Conservation (phyloP, 2,797 vertebrate species). For the Natrix natrix region DNA sequence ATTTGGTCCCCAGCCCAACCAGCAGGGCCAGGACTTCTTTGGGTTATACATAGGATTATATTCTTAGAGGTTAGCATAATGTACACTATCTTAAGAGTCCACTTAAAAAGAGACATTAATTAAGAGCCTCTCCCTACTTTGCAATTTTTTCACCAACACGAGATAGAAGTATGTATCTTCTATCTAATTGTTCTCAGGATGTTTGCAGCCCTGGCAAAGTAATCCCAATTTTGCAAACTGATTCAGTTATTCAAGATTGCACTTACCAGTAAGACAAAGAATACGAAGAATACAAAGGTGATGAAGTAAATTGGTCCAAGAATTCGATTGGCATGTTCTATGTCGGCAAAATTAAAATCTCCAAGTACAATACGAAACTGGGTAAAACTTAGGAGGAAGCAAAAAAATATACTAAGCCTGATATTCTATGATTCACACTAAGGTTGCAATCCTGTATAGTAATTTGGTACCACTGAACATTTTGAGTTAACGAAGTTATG, state of each 20-base stretch:
- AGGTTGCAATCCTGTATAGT: neutral
- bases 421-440: neutral
- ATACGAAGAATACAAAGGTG: conserved; percentile 73
- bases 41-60: neutral
- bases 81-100: neutral
- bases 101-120: neutral
- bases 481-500: neutral
- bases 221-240: neutral
- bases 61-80: neutral
- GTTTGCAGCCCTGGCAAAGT: neutral
- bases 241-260: neutral
- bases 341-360: conserved; percentile 71
- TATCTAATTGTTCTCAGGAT: neutral
- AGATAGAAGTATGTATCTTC: neutral
- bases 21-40: neutral
- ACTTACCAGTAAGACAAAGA: conserved; percentile 75
- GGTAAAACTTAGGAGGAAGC: conserved; percentile 66
- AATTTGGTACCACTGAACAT: neutral
- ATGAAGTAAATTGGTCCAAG: conserved; percentile 76
- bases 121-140: neutral
- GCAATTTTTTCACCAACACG: neutral
- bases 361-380: conserved; percentile 75
- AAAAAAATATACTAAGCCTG: conserved; percentile 14
- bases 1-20: neutral
- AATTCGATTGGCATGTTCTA: conserved; percentile 66